Conservation (phyloP, 2,797 vertebrate species). For the Megalops cyprinoides region DNA sequence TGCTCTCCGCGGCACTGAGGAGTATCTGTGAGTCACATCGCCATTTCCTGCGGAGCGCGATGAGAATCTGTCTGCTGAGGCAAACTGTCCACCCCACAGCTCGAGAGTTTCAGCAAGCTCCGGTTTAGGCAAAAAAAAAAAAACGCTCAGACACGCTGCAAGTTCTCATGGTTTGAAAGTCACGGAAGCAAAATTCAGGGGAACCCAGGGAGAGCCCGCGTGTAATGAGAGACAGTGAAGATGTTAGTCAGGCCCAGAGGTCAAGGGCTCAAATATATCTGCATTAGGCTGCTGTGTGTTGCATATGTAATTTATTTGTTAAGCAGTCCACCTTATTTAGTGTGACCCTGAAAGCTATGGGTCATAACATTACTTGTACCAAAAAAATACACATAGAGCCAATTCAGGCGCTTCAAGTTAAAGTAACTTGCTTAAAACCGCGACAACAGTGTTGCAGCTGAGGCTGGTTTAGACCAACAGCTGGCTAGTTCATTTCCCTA, state of each 20-base stretch:
- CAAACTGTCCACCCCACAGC: background rate
- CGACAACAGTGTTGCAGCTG: background rate
- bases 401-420: background rate
- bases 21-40: background rate
- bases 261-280: too few species aligned
- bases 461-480: background rate
- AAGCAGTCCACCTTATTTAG: background rate
- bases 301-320: background rate
- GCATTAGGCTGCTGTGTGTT: too few species aligned
- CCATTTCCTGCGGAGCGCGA: background rate
- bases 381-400: background rate
- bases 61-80: background rate
- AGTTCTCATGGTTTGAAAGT: background rate
- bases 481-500: background rate
- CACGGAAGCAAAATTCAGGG: too few species aligned
- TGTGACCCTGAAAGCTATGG: background rate
- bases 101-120: background rate
- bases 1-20: background rate
- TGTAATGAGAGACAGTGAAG: too few species aligned
- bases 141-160: background rate
- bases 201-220: too few species aligned
- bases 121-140: background rate
- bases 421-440: background rate
- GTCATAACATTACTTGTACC: background rate
- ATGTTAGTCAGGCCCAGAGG: too few species aligned